Base-by-base conservation (phyloP, 2,888 invertebrate species). In the Ernsta delagoae region DNA sequence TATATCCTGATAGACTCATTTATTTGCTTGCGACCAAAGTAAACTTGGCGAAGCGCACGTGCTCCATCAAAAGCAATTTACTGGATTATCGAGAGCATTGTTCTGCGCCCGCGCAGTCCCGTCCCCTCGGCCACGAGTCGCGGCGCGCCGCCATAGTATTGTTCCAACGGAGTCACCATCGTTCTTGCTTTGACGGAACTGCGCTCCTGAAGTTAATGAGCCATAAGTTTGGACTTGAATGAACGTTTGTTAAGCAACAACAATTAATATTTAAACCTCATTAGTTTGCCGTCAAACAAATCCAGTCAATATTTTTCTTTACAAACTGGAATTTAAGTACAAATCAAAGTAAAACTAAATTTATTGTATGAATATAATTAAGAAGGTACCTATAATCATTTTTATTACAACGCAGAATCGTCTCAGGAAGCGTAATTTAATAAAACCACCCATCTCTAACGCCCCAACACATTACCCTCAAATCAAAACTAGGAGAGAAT, bases 61-160 rank as follows among this genome's bases (percentile, higher is more conserved):
- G n/a, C n/a, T n/a, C n/a, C n/a, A n/a, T n/a, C n/a, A n/a, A n/a
- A n/a, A n/a, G n/a, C n/a, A n/a, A n/a, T n/a, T n/a, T n/a, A n/a
- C n/a, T n/a, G n/a, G n/a, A n/a, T n/a, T n/a, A n/a, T n/a, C n/a
- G n/a, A n/a, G n/a, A n/a, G n/a, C n/a, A n/a, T 75, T 74, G 73
- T 75, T 65, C 71, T 67, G 70, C 73, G 71, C 72, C 70, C 70
- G 73, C 72, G 74, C 74, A 72, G 36, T 4, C 36, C 4, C 6
- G 36, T 6, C 36, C 41, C 41, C 41, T 41, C 41, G 3, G 70
- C 65, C 61, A 67, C 59, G 53, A 3, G 5, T 36, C n/a, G n/a
- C n/a, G n/a, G 36, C 54, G 31, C 59, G 53, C 64, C 54, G 31
- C 16, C 60, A 36, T 69, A 68, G 48, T 70, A 75, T 75, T 75